Evolutionary conservation across 2,888 invertebrate genomes (phyloP).

Genomic region (Hyles lineata): DNA sequence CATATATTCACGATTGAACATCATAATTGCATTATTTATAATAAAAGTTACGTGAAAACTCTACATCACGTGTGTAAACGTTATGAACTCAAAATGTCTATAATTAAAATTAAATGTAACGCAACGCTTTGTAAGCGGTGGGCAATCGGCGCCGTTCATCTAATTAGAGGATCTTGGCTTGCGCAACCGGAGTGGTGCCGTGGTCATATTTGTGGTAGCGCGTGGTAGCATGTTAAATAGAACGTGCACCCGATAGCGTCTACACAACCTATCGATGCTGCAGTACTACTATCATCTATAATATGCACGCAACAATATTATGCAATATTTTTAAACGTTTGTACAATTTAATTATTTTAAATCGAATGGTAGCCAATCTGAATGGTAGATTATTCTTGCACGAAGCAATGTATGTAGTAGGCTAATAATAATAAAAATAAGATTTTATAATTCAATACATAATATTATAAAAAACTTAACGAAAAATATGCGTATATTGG

Average conservation of each 20-base stretch:
- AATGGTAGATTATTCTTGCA: no score
- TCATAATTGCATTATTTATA: neutral
- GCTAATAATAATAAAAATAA: no score
- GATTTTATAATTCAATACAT: no score
- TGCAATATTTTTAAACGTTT: neutral
- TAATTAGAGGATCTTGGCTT: constrained; percentile 65
- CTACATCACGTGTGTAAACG: neutral
- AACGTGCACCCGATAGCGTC: constrained; percentile 44
- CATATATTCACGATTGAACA: neutral
- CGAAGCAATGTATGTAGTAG: no score
- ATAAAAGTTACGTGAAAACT: no score
- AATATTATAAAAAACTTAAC: no score
- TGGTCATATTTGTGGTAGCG: constrained; percentile 35
- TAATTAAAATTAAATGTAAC: constrained; percentile 35
- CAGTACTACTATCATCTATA: neutral
- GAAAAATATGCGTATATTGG: no score
- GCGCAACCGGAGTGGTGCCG: constrained; percentile 44
- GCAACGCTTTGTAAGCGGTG: constrained; percentile 56
- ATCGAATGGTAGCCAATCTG: no score
- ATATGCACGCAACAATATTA: neutral
- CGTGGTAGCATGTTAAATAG: constrained; percentile 47
- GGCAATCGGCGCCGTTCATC: constrained; percentile 63
- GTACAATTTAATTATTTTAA: neutral
- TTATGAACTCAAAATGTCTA: neutral
- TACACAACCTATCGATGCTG: constrained; percentile 5